Percentiles rank a stretch among this genome's conserved stretches.
phyloP scores from a whole-genome alignment of 2,888 invertebrate species.

The Drosophila mayaguana region DNA sequence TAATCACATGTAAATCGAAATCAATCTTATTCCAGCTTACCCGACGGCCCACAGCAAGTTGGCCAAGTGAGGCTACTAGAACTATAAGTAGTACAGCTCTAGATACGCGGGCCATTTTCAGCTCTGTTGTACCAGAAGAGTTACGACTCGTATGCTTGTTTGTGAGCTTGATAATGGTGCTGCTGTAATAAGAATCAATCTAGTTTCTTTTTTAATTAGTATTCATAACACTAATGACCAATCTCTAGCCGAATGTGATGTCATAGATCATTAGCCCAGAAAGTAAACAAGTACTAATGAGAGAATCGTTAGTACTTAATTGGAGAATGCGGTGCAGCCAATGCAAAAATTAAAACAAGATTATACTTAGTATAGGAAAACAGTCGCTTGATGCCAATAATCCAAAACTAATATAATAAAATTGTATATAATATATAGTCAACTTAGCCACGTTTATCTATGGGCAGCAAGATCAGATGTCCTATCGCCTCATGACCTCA shows the following conservation, averaged over 20 bases:
- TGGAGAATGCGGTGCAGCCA: no score
- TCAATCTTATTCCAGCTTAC: not conserved
- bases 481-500: no score
- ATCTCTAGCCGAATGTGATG: not conserved
- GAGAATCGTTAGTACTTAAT: no score
- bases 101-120: not conserved
- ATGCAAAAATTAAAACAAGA: not conserved
- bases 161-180: not conserved
- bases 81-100: not conserved
- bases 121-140: no score
- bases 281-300: not conserved
- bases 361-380: no score
- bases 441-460: no score
- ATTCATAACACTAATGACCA: not conserved
- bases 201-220: not conserved
- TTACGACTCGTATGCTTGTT: not conserved
- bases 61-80: not conserved
- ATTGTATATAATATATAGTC: no score
- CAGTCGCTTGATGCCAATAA: no score
- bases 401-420: no score
- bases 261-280: slow-evolving; percentile 4
- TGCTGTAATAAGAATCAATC: not conserved
- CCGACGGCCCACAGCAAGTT: slow-evolving; percentile 26
- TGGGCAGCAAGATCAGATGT: no score
- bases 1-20: not conserved